Base-by-base conservation (phyloP, 2,888 invertebrate genomes). In the Polymixis flavicincta region DNA sequence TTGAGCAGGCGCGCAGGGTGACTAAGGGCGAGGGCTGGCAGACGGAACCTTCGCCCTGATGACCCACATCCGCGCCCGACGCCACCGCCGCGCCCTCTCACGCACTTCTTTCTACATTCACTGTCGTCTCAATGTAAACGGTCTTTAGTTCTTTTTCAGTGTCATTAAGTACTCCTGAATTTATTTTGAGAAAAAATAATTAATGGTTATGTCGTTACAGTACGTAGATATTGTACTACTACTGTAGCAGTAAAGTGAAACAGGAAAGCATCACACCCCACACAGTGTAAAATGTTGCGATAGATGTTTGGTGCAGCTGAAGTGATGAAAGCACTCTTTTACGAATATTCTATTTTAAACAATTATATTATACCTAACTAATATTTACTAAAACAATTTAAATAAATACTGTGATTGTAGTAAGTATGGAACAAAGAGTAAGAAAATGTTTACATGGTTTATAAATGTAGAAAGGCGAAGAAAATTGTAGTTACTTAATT, bases 1-100 rank as follows among this genome's bases (percentile, higher is more conserved):
- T 50, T 54, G 52, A 55, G 76, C 57, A 63, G 79, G 78, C 67
- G 84, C 80, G 85, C 64, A 80, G 85, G 84, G 85, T 78, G 85
- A 45, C 76, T 71, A 84, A 89, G 92, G 89, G 89, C 89, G 91
- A 89, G 91, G 90, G 91, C 83, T 89, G 90, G 77, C 88, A 88
- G 87, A 86, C 87, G 89, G 89, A 92, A 92, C 93, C 93, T 94
- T 94, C 92, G 93, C 90, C 92, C 93, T 93, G 92, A 92, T 95
- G 91, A 95, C 95, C 95, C 91, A 95, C 89, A 94, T 94, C 88
- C 88, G 85, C 87, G 85, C 92, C 87, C 89, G 84, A 85, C 73
- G 82, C 67, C 91, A 57, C 48, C 78, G 61, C 88, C 88, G 86
- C 82, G 76, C 88, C 86, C 82, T 73, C 82, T 83, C 69, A 60